A percentile compares a stretch with the other conserved stretches of the same genome.
Conservation (phyloP, 2,888 invertebrate species). For the Schrankia costaestrigalis region DNA sequence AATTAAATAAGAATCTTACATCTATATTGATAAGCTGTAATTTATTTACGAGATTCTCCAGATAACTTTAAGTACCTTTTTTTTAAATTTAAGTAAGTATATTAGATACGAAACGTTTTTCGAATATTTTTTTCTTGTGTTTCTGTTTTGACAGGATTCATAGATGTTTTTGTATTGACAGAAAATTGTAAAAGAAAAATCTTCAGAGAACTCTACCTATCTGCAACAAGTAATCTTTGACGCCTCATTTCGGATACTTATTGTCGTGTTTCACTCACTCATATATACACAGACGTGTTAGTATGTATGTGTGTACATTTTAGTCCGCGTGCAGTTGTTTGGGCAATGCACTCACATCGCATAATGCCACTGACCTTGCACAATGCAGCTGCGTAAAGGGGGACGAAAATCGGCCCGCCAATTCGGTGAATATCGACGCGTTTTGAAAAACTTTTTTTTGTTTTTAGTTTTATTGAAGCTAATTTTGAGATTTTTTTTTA, state of each 20-base stretch:
- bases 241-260: conserved; percentile 70
- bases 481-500: not conserved
- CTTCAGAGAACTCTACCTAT: too few relatives aligned
- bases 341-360: conserved; percentile 73
- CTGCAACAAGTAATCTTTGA: conserved; percentile 40
- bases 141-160: too few relatives aligned
- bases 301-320: conserved; percentile 48
- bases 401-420: conserved; percentile 37
- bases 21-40: too few relatives aligned
- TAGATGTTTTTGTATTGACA: too few relatives aligned
- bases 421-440: conserved; percentile 34
- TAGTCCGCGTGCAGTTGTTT: conserved; percentile 62
- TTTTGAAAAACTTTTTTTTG: conserved; percentile 27
- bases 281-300: conserved; percentile 16
- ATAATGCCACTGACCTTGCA: conserved; percentile 75
- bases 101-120: too few relatives aligned
- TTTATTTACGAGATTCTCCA: too few relatives aligned
- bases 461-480: conserved; percentile 6
- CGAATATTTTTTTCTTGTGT: too few relatives aligned
- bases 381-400: conserved; percentile 66
- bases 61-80: too few relatives aligned
- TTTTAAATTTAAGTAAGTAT: too few relatives aligned
- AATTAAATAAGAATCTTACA: too few relatives aligned
- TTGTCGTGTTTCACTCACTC: conserved; percentile 45
- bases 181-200: too few relatives aligned